Evolutionary conservation across 2,113 vertebrate species (phyloP).

Genomic region (Sigmodon hispidus): DNA sequence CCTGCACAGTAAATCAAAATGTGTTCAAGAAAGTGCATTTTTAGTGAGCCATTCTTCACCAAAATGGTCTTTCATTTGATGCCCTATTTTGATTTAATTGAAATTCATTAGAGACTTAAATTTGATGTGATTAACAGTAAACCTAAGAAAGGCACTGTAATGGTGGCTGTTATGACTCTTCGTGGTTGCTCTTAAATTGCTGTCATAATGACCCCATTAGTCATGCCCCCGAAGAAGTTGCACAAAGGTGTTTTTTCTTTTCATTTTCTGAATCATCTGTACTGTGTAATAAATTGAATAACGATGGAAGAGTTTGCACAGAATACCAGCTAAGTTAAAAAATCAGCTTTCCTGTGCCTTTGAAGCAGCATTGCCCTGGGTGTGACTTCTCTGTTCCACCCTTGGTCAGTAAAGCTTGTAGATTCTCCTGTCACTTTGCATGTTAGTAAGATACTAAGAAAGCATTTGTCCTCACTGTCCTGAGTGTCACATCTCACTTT

Average conservation of each 20-base stretch:
- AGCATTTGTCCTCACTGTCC: background rate
- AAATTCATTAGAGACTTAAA: constrained; percentile 81
- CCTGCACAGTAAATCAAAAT: constrained; percentile 45
- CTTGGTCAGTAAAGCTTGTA: background rate
- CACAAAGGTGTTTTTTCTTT: constrained; percentile 74
- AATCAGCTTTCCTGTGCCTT: constrained; percentile 47
- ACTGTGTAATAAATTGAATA: constrained; percentile 79
- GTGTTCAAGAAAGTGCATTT: constrained; percentile 53
- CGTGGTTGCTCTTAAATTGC: constrained; percentile 84
- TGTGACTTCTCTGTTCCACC: background rate
- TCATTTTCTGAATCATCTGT: constrained; percentile 79
- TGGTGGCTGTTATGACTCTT: constrained; percentile 76
- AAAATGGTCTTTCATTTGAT: constrained; percentile 74
- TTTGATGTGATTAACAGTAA: constrained; percentile 83
- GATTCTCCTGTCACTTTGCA: background rate
- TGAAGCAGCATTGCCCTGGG: constrained; percentile 4
- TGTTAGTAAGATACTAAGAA: background rate
- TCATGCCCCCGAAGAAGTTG: constrained; percentile 77
- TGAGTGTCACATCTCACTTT: background rate
- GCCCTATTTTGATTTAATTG: constrained; percentile 80
- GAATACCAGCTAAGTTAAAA: constrained; percentile 71
- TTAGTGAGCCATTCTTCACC: constrained; percentile 40
- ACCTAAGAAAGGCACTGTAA: constrained; percentile 72
- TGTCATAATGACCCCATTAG: constrained; percentile 84
- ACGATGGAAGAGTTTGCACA: constrained; percentile 63